Evolutionary conservation across 2,888 invertebrate species (phyloP).

Genomic region (Zaprionus lineosus): DNA sequence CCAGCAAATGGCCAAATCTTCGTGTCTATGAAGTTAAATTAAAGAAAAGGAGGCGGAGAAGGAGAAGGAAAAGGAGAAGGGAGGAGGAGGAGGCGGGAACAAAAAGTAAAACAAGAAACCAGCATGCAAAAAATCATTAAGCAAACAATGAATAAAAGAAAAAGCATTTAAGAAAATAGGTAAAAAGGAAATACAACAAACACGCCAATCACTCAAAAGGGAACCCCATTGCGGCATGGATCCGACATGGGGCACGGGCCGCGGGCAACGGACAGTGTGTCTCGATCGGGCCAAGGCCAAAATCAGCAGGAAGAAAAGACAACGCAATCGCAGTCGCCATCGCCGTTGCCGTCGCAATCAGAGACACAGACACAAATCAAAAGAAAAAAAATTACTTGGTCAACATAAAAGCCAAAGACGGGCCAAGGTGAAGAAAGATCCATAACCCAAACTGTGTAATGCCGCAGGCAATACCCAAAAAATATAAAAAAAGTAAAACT

Average conservation of each 20-base stretch:
- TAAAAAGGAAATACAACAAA: not conserved
- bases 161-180: slow-evolving; percentile 1
- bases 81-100: no score
- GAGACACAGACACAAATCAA: slow-evolving; percentile 14
- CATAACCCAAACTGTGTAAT: no score
- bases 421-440: slow-evolving; percentile 59
- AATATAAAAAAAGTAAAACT: slow-evolving; percentile 3
- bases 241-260: not conserved
- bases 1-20: slow-evolving; percentile 22
- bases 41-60: no score
- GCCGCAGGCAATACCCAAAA: no score
- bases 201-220: slow-evolving; percentile 51
- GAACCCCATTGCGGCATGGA: slow-evolving; percentile 16
- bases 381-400: slow-evolving; percentile 26
- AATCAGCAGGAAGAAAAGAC: slow-evolving; percentile 64
- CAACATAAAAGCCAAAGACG: slow-evolving; percentile 35
- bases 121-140: slow-evolving; percentile 64
- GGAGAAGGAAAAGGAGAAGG: no score
- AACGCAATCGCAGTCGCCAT: slow-evolving; percentile 40
- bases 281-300: slow-evolving; percentile 64
- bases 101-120: slow-evolving; percentile 8
- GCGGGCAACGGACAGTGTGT: not conserved
- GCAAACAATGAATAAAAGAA: slow-evolving; percentile 56
- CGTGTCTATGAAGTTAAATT: no score
- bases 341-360: not conserved